Evolutionary conservation across 2,888 invertebrate species (phyloP).

Genomic region (Tenodera sinensis): DNA sequence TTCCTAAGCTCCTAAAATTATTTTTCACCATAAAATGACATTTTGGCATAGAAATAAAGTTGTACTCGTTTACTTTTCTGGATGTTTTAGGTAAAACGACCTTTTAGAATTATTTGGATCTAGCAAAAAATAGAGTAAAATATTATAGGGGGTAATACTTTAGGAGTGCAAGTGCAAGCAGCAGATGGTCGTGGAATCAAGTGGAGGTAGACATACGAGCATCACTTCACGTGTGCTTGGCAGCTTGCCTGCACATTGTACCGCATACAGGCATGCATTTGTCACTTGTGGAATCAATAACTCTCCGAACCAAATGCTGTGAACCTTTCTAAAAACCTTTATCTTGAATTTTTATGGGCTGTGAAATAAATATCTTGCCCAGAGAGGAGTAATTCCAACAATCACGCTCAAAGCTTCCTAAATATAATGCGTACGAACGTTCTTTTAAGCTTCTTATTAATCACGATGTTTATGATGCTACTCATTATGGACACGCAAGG

Average conservation of each 20-base stretch:
- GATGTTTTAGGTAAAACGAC: neutral
- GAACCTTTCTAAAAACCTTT: neutral
- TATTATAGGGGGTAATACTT: neutral
- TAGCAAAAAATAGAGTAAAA: neutral
- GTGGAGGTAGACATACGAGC: neutral
- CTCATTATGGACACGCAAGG: no score
- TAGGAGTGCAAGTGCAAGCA: neutral
- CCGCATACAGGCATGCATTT: neutral
- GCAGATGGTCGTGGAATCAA: neutral
- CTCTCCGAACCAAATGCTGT: neutral
- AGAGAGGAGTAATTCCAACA: no score
- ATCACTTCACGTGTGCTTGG: neutral
- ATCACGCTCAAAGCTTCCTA: no score
- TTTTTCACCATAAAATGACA: no score
- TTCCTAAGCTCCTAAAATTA: no score
- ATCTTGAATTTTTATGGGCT: neutral
- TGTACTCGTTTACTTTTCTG: neutral
- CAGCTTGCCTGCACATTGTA: neutral
- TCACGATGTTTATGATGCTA: no score
- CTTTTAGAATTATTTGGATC: neutral
- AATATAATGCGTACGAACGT: no score
- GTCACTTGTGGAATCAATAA: neutral
- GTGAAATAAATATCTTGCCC: no score
- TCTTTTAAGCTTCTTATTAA: no score
- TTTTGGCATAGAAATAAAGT: neutral